A percentile compares a stretch with the other conserved stretches of the same genome.
These are phyloP conservation scores for Morinoia aosen DNA, from an alignment of 2,888 invertebrate genomes.

Conservation along the genomic window DNA sequence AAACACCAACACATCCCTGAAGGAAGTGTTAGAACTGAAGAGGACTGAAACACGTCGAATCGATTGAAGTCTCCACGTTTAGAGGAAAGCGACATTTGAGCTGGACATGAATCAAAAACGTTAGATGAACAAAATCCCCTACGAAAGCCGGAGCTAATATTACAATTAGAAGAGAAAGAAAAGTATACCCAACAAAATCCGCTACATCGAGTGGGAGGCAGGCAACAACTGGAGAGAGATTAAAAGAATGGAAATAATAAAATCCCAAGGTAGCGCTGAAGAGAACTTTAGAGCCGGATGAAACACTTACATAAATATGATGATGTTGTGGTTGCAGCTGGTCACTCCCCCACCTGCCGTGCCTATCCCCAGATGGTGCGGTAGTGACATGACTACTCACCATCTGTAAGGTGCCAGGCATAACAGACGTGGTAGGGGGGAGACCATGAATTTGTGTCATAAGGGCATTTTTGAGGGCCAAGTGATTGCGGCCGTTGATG, in stretches of 20 bases:
- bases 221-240: background rate
- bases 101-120: background rate
- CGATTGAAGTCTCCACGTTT: background rate
- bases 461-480: slow-evolving; percentile 97
- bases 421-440: slow-evolving; percentile 61
- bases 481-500: slow-evolving; percentile 99
- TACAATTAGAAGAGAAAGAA: background rate
- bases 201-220: background rate
- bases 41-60: background rate
- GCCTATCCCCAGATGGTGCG: slow-evolving; percentile 48
- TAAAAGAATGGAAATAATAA: background rate
- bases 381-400: slow-evolving; percentile 51
- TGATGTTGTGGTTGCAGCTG: slow-evolving; percentile 55
- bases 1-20: background rate
- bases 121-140: background rate
- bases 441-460: slow-evolving; percentile 74
- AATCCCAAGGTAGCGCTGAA: background rate
- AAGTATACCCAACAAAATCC: background rate
- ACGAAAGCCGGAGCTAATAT: background rate
- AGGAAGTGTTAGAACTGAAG: background rate
- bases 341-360: slow-evolving; percentile 50
- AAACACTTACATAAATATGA: slow-evolving; percentile 58
- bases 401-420: slow-evolving; percentile 55
- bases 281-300: background rate
- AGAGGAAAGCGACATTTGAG: background rate